Conservation (phyloP, 2,888 invertebrate species). For the Mythimna vitellina region DNA sequence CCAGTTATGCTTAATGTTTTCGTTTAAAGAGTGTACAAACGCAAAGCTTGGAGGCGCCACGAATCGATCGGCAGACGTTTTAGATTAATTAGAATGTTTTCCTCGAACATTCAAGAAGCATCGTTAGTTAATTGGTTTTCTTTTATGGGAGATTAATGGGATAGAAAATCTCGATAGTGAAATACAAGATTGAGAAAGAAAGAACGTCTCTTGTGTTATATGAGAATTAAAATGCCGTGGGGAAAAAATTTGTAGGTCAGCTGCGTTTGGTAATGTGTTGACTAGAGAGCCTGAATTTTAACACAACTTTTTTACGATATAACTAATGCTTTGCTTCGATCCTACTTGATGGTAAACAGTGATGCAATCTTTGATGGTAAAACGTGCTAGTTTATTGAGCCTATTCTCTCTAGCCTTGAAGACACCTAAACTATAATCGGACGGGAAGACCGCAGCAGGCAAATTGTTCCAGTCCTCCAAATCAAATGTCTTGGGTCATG, state of each 20-base stretch:
- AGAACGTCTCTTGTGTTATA: neutral
- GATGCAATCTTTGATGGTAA: too few species aligned
- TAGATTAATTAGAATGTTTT: constrained; percentile 56
- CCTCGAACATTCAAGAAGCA: constrained; percentile 26
- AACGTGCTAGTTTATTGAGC: too few species aligned
- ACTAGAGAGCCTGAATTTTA: too few species aligned
- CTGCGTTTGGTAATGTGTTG: neutral
- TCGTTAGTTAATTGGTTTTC: constrained; percentile 54
- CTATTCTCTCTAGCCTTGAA: too few species aligned
- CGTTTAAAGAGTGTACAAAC: neutral
- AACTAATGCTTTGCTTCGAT: too few species aligned
- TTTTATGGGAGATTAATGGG: constrained; percentile 43
- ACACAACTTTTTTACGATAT: too few species aligned
- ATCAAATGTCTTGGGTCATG: too few species aligned
- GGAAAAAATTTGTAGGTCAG: neutral
- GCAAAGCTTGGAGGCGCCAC: constrained; percentile 12
- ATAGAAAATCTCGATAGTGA: neutral
- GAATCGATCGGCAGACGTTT: constrained; percentile 33
- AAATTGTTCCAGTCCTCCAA: too few species aligned
- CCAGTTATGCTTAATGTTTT: too few species aligned
- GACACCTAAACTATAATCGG: too few species aligned
- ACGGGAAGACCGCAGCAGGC: too few species aligned
- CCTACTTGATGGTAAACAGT: too few species aligned
- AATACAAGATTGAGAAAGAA: constrained; percentile 16
- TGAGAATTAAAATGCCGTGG: neutral